A percentile compares a stretch with the other conserved stretches of the same genome.
These are phyloP conservation scores for Acromyrmex charruanus DNA, from an alignment of 1,140 invertebrate genomes.

Conservation along the genomic window DNA sequence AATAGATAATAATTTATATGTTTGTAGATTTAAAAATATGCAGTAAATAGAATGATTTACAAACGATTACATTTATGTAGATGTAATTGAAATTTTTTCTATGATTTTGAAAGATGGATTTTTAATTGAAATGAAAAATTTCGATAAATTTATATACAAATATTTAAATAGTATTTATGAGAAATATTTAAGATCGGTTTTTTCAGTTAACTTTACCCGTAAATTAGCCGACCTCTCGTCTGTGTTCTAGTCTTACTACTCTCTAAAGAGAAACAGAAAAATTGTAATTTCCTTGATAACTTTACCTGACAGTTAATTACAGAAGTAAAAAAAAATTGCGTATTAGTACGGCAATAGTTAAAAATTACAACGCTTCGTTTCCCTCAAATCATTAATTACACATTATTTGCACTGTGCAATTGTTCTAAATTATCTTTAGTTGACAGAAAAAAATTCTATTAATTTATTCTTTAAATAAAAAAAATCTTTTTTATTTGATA, in stretches of 20 bases:
- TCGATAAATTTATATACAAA: neutral
- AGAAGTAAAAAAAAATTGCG: conserved; percentile 17
- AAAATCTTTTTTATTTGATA: neutral
- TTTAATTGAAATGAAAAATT: neutral
- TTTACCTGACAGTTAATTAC: conserved; percentile 9
- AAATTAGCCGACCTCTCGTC: conserved; percentile 26
- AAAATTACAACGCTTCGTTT: conserved; percentile 10
- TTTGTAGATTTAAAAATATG: neutral
- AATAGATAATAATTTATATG: neutral
- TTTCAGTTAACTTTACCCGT: conserved; percentile 6
- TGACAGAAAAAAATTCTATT: neutral
- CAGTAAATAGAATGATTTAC: neutral
- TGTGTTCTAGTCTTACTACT: conserved; percentile 15
- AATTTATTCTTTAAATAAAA: neutral
- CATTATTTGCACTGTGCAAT: neutral
- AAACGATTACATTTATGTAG: neutral
- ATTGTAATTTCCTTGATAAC: neutral
- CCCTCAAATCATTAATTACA: neutral
- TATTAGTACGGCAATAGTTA: conserved; percentile 26
- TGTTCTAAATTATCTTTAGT: neutral
- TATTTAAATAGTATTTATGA: neutral
- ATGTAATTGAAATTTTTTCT: neutral
- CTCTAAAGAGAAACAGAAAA: conserved; percentile 20
- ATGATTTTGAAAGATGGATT: neutral
- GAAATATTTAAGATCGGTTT: conserved; percentile 9